Base-by-base conservation (phyloP, 2,113 vertebrate genomes). In the Bolborhynchus lineola region DNA sequence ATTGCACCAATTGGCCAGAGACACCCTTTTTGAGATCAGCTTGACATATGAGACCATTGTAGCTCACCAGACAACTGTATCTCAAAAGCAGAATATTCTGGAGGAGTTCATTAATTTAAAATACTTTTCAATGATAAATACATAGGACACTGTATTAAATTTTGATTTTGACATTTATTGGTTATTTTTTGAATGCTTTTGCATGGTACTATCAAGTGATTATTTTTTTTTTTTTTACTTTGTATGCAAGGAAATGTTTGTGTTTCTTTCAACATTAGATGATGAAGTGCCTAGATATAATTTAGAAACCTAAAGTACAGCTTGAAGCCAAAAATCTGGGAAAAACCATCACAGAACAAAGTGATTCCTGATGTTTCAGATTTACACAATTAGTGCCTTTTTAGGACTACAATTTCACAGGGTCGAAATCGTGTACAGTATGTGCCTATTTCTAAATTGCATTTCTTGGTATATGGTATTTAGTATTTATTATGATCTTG, bases 321-420 rank as follows among this genome's bases (percentile, higher is more conserved):
- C 68, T 89, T 79, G 65, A 92, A 91, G 50, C 8, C 60, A 96
- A 95, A 97, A 74, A 47, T 83, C 14, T 86, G 68, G 49, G 60
- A 55, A 57, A 95, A 97, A 80, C 7, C 0, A 53, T 84, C n/a
- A 46, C 69, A 71, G 77, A 91, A 83, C 15, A 86, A 84, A 26
- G 60, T 74, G 26, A 77, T 42, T 92, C 20, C 47, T 81, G 65
- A 90, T 72, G 76, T 76, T 95, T 86, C 92, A 94, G 91, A 71
- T 92, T 77, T 67, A 92, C 49, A 64, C 49, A 79, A 91, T 78
- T 69, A 31, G 19, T 63, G 16, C 31, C 9, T 74, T 96, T 95
- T 95, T 86, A 86, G 82, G 42, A 84, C 53, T 87, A 70, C 37
- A 91, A 62, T 86, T 95, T 90, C 60, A 92, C 74, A 60, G 24